phyloP scores from a whole-genome alignment of 2,888 invertebrate species.

The Phortica magna region DNA sequence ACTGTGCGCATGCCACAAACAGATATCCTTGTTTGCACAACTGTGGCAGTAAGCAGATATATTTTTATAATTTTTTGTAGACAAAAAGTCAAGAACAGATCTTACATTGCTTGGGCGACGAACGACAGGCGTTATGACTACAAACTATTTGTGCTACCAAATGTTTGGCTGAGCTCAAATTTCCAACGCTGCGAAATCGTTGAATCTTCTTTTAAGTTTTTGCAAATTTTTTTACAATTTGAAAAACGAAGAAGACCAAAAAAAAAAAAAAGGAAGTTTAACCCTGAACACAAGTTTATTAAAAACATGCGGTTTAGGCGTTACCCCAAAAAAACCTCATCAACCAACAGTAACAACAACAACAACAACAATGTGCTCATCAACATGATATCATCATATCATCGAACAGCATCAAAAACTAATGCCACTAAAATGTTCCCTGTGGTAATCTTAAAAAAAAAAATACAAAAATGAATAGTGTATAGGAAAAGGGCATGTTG shows the following conservation, averaged over 20 bases:
- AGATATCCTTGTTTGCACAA: no score
- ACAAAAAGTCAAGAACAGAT: no score
- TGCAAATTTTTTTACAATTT: neutral
- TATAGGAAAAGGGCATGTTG: no score
- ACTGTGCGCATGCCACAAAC: no score
- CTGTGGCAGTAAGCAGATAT: no score
- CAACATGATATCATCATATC: neutral
- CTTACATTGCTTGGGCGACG: no score
- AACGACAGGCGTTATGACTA: no score
- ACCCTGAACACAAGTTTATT: slow-evolving; percentile 31
- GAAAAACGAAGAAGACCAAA: neutral
- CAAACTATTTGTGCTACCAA: no score
- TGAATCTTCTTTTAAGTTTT: neutral
- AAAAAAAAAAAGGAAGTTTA: neutral
- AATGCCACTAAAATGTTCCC: slow-evolving; percentile 23
- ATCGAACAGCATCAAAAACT: neutral
- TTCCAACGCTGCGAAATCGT: neutral
- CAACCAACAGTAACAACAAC: neutral
- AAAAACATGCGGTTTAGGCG: slow-evolving; percentile 37
- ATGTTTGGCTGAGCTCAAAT: no score
- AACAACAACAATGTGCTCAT: neutral
- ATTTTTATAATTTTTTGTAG: no score
- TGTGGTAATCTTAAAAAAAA: slow-evolving; percentile 14
- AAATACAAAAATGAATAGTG: no score
- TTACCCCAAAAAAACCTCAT: slow-evolving; percentile 10